Percentiles rank a stretch among this genome's conserved stretches.
These are phyloP conservation scores for Eremophila alpestris DNA, from an alignment of 2,797 vertebrate genomes.

Conservation along the genomic window DNA sequence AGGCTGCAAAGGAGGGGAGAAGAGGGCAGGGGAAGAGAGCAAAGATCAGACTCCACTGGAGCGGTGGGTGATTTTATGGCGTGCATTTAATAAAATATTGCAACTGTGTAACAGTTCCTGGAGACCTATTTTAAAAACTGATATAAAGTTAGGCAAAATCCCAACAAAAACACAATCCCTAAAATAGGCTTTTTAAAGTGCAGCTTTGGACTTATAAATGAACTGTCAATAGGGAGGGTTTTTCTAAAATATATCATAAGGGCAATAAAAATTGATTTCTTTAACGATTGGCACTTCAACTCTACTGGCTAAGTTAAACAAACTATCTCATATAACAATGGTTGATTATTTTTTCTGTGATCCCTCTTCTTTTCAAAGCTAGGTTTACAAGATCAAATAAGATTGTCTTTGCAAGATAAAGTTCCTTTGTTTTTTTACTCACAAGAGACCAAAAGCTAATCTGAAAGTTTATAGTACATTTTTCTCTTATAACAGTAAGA, in stretches of 20 bases:
- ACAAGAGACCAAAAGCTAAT: not conserved
- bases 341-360: not conserved
- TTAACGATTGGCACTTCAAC: not conserved
- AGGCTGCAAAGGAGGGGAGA: not conserved
- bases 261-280: not conserved
- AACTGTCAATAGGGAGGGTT: not conserved
- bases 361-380: not conserved
- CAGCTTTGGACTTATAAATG: not conserved
- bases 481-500: not conserved
- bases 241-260: not conserved
- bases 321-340: not conserved
- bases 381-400: not conserved
- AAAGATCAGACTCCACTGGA: not conserved
- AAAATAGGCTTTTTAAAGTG: not conserved
- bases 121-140: not conserved
- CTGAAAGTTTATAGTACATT: not conserved
- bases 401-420: not conserved
- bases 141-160: not conserved
- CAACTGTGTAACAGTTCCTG: not conserved
- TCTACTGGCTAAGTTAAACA: not conserved
- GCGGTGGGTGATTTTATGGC: fast-evolving
- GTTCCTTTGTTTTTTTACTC: not conserved
- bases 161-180: fast-evolving
- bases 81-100: not conserved
- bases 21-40: fast-evolving